Conservation (phyloP, 2,888 invertebrate genomes). For the Limnephilus auricula region DNA sequence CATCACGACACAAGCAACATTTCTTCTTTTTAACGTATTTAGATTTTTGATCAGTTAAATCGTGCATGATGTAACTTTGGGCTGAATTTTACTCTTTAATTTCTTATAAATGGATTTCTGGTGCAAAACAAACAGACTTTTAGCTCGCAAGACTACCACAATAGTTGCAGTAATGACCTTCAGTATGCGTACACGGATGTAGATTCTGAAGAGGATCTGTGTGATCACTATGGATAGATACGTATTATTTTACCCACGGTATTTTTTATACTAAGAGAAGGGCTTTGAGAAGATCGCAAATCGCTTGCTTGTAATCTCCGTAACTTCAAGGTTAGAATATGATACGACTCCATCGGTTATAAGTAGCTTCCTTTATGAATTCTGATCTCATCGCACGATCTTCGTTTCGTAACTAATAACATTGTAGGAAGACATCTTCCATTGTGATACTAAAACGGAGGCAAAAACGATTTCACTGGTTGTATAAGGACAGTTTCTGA, state of each 20-base stretch:
- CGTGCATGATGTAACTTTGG: background rate
- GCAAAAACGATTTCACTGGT: conserved; percentile 18
- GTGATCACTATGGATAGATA: background rate
- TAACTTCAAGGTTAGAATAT: conserved; percentile 28
- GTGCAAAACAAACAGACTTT: background rate
- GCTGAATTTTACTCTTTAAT: background rate
- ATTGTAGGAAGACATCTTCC: conserved; percentile 10
- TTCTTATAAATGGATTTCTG: background rate
- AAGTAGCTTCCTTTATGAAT: conserved; percentile 32
- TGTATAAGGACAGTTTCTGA: conserved; percentile 22
- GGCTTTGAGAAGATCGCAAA: conserved; percentile 23
- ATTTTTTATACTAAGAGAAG: conserved; percentile 28
- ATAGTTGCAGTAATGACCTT: conserved; percentile 29
- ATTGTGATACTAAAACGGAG: conserved; percentile 39
- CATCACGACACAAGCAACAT: no score
- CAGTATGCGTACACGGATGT: conserved; percentile 32
- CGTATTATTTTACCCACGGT: background rate
- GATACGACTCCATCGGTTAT: background rate
- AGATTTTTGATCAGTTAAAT: background rate
- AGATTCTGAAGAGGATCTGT: conserved; percentile 36
- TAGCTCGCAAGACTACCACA: background rate
- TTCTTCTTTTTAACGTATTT: no score
- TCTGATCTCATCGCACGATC: conserved; percentile 52
- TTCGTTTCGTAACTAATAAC: conserved; percentile 14
- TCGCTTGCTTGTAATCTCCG: conserved; percentile 24